Conservation (phyloP, 1,140 invertebrate species). For the Nomia melanderi region DNA sequence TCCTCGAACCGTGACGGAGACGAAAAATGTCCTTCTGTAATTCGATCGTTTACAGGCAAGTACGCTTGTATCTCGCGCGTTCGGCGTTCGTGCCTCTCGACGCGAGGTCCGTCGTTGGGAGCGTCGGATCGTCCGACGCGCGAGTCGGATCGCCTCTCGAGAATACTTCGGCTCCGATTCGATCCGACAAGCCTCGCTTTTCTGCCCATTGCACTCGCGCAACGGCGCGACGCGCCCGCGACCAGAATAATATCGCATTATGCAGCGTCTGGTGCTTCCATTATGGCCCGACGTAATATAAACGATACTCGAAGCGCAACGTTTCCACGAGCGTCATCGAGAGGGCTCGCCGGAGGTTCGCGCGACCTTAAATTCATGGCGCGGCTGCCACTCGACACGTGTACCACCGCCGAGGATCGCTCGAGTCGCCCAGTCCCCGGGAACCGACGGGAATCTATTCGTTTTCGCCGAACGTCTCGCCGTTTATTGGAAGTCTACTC, state of each 20-base stretch:
- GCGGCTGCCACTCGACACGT: neutral
- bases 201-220: constrained; percentile 51
- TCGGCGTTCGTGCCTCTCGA: too few species aligned
- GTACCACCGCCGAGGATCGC: neutral
- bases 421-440: neutral
- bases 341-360: neutral
- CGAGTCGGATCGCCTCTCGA: constrained; percentile 31
- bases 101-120: too few species aligned
- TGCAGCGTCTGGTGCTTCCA: constrained; percentile 12
- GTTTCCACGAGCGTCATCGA: constrained; percentile 5
- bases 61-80: too few species aligned
- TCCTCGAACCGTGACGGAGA: too few species aligned
- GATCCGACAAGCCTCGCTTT: constrained; percentile 57
- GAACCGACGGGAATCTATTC: too few species aligned
- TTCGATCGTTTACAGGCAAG: neutral
- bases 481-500: neutral
- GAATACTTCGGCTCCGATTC: constrained; percentile 43
- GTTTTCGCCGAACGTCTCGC: neutral
- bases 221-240: constrained; percentile 45
- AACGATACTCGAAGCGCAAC: constrained; percentile 23
- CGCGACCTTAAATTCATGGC: neutral
- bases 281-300: constrained; percentile 7
- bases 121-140: constrained; percentile 20
- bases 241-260: constrained; percentile 52
- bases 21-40: neutral